phyloP scores from a whole-genome alignment of 2,113 vertebrate species.

The Motacilla tschutschensis region DNA sequence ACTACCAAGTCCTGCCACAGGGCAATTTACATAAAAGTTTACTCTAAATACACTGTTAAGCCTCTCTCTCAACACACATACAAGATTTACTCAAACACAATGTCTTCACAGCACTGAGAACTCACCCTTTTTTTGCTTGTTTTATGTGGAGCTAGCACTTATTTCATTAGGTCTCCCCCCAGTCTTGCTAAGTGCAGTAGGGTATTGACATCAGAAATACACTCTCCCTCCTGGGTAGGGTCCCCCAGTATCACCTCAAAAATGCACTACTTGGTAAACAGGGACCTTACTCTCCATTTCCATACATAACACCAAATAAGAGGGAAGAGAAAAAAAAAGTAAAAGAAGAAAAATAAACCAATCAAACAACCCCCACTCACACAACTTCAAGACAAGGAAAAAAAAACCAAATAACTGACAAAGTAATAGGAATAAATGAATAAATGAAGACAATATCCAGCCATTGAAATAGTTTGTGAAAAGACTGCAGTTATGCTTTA shows the following conservation, averaged over 20 bases:
- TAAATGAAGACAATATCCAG: background rate
- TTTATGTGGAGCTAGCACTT: background rate
- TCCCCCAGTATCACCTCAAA: background rate
- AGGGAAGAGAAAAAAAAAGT: background rate
- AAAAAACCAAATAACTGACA: background rate
- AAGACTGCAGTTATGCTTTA: background rate
- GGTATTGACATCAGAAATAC: background rate
- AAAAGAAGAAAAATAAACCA: background rate
- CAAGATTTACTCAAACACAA: background rate
- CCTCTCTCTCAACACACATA: background rate
- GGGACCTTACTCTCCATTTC: background rate
- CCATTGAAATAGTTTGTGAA: background rate
- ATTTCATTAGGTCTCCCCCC: rapidly evolving
- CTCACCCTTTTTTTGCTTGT: background rate
- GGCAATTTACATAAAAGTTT: background rate
- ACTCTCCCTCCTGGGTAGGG: background rate
- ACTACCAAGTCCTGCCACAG: background rate
- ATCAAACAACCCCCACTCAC: rapidly evolving
- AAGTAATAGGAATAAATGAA: background rate
- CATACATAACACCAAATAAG: background rate
- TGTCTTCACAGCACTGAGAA: background rate
- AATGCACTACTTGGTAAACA: background rate
- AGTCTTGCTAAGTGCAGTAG: background rate
- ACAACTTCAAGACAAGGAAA: background rate
- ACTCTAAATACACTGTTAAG: background rate